Conservation (phyloP, 1,140 invertebrate species). For the Chionoecetes opilio region DNA sequence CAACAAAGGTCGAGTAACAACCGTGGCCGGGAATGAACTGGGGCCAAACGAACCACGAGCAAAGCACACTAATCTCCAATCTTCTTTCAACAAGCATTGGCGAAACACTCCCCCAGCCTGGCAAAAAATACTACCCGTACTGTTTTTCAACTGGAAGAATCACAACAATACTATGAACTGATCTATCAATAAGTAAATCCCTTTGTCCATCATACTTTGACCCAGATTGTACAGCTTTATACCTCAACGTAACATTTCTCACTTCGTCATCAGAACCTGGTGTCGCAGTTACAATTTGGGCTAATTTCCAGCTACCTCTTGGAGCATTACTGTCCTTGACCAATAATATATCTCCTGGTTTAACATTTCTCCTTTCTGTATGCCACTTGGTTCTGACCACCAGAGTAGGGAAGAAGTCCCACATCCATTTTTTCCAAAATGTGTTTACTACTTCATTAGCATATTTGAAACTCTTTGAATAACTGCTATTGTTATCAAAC, state of each 20-base stretch:
- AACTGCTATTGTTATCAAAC: neutral
- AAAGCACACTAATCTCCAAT: too few species aligned
- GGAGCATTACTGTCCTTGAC: neutral
- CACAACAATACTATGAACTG: neutral
- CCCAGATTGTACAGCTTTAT: neutral
- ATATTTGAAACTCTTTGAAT: neutral
- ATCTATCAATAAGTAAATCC: conserved; percentile 29
- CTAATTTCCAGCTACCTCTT: conserved; percentile 37
- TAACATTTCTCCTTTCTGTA: neutral
- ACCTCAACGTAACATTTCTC: conserved; percentile 25
- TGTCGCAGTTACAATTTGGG: neutral
- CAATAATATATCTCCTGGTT: conserved; percentile 9
- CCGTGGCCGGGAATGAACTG: too few species aligned
- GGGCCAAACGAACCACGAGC: too few species aligned
- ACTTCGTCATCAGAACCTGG: neutral
- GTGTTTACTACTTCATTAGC: neutral
- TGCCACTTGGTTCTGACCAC: conserved; percentile 17
- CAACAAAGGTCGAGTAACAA: too few species aligned
- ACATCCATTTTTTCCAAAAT: neutral
- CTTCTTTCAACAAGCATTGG: too few species aligned
- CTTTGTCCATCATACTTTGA: neutral
- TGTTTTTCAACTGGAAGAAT: conserved; percentile 8
- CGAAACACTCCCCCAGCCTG: too few species aligned
- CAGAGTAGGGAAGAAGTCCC: neutral
- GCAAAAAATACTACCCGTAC: neutral